These are phyloP conservation scores for Troglohyphantes excavatus DNA, from an alignment of 2,888 invertebrate species.

Conservation along the genomic window DNA sequence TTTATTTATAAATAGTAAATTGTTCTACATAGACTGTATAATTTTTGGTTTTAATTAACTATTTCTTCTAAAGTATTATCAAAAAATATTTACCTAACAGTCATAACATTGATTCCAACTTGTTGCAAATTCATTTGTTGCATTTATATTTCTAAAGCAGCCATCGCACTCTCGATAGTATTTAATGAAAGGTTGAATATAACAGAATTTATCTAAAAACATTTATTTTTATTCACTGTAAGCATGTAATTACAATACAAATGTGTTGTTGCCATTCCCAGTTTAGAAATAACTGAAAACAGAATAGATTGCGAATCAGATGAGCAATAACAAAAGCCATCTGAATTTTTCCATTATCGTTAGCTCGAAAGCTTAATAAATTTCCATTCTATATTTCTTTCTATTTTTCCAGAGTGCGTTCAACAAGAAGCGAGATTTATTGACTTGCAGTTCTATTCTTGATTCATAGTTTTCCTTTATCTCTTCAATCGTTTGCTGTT, in stretches of 20 bases:
- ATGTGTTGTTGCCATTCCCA: neutral
- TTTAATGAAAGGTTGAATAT: too few species aligned
- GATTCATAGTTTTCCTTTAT: conserved; percentile 29
- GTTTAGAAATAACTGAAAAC: neutral
- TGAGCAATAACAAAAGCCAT: neutral
- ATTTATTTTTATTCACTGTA: too few species aligned
- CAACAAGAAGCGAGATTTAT: conserved; percentile 38
- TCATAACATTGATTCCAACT: too few species aligned
- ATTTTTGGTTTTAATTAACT: too few species aligned
- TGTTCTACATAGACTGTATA: too few species aligned
- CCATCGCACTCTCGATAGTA: too few species aligned
- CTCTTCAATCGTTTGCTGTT: neutral
- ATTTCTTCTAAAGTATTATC: too few species aligned
- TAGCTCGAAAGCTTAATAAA: conserved; percentile 14
- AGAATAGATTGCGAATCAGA: neutral
- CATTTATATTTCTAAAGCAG: too few species aligned
- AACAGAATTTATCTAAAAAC: too few species aligned
- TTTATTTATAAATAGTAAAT: too few species aligned
- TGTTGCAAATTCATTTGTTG: too few species aligned
- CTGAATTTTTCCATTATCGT: conserved; percentile 22
- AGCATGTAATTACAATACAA: neutral
- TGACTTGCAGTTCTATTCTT: conserved; percentile 15
- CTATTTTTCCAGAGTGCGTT: conserved; percentile 3
- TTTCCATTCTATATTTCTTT: conserved; percentile 26
- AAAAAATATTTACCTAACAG: too few species aligned